Base-by-base conservation (phyloP, 2,113 vertebrate genomes). In the Nerophis lumbriciformis region DNA sequence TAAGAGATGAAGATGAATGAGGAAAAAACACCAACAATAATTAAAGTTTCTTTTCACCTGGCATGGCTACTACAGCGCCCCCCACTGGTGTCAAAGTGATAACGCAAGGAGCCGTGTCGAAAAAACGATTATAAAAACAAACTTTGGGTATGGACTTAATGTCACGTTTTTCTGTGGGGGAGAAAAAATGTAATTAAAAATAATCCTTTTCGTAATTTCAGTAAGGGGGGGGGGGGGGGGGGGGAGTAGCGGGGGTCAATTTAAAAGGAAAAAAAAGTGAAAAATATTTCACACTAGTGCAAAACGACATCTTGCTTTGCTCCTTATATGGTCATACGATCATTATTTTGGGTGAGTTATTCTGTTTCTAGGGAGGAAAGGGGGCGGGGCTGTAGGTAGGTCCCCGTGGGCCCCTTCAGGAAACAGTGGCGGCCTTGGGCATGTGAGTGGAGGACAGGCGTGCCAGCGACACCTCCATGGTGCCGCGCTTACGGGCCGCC, bases 281-380 rank as follows among this genome's bases (percentile, higher is more conserved):
- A 84, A 94, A 93, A 92, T 94, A 94, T 95, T 94, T 92, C 95
- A 94, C 95, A 93, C 96, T 99, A 99, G 96, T 99, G 96, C 96
- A 99, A 99, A 45, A 45, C 3, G 94, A 97, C 94, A 96, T 94
- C 94, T 93, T 94, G 92, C 90, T 93, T 92, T 44, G 42, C 42
- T 45, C 12, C 42, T 45, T 11, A 11, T 11, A 12, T 45, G 42
- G 10, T 45, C 42, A 12, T 12, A 11, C 12, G 42, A 45, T 45
- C 42, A 45, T 12, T 45, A 45, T 45, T 45, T 42, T 42, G 39
- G 39, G 39, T 9, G 39, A 8, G 39, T 10, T 8, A 42, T 42
- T 42, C 39, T 42, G 39, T 42, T 19, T 50, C 7, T 36, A 56
- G 54, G 1, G 50, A 21, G 62, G 45, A 64, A 50, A 45, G 45